Base-by-base conservation (phyloP, 2,888 invertebrate genomes). In the Zygogramma bicolorata region DNA sequence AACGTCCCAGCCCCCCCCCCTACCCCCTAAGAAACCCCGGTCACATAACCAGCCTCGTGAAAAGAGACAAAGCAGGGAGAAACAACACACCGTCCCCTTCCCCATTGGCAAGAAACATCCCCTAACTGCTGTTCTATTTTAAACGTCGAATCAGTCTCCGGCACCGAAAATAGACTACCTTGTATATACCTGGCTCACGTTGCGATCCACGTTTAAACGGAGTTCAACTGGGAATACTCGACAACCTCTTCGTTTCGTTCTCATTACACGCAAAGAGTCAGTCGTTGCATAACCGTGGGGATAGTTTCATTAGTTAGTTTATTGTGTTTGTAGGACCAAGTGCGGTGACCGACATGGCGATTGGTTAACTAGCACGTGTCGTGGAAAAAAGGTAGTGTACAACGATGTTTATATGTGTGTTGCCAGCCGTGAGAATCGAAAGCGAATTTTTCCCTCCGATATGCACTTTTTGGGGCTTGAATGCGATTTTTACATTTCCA, bases 151-250 rank as follows among this genome's bases (percentile, higher is more conserved):
- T 53, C 53, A 27, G 22, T 53, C 1, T 25, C 7, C n/a, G 27
- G 53, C 25, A n/a, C 53, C 53, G 0, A 18, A 53, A 53, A 53
- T 53, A 53, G 53, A 53, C 27, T 46, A n/a, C 53, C 27, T 4
- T 53, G 53, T 53, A 53, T 53, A 53, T 53, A 53, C 53, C 1
- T 3, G 46, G 25, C 53, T 53, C 53, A 53, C 53, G 53, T 53
- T 53, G 53, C 27, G 27, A 25, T 53, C 53, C 53, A 53, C 53
- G 53, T 53, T 53, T 53, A 53, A 53, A 53, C 53, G 53, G n/a
- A 13, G 27, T 53, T 25, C 25, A 53, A 53, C 15, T 13, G 22
- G 22, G 53, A 53, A 53, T 53, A 25, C 27, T n/a, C 53, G 13
- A 53, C 53, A 25, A 15, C 53, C 53, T 53, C 53, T 53, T 8